These are phyloP conservation scores for Pseudopodoces humilis DNA, from an alignment of 2,113 vertebrate species.

Conservation along the genomic window DNA sequence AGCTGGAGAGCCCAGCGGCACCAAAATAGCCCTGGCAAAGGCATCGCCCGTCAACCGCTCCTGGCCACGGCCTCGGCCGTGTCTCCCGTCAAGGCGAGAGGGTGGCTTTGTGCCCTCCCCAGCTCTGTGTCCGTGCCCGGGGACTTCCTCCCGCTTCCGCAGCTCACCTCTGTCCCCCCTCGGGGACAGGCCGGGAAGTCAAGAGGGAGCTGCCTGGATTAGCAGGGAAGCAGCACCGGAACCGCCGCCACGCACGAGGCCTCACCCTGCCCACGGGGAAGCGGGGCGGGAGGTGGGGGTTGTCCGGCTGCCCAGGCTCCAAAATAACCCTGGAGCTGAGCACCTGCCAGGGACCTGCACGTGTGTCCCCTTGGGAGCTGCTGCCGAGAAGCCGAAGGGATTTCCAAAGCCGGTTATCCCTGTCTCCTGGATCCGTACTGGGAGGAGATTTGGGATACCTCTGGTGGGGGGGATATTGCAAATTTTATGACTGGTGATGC, in stretches of 20 bases:
- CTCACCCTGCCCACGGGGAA: neutral
- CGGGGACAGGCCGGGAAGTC: neutral
- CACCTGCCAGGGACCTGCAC: neutral
- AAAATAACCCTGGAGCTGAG: neutral
- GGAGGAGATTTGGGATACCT: neutral
- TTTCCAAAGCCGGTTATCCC: neutral
- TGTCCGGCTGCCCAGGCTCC: neutral
- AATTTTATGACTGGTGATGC: neutral
- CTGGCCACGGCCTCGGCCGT: neutral
- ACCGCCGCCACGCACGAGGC: neutral
- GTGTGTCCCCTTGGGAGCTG: neutral
- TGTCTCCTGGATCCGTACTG: neutral
- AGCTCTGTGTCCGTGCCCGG: neutral
- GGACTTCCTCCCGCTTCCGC: neutral
- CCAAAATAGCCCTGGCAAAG: neutral
- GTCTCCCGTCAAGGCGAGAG: neutral
- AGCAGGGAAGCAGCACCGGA: neutral
- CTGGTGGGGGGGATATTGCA: too few species aligned
- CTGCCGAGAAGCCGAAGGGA: rapidly evolving
- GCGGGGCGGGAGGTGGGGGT: neutral
- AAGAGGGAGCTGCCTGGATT: neutral
- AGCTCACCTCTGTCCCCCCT: neutral
- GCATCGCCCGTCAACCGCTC: neutral
- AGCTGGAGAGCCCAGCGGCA: neutral
- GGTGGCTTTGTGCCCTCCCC: neutral